phyloP scores from a whole-genome alignment of 2,797 vertebrate species.

The Mus minutoides region DNA sequence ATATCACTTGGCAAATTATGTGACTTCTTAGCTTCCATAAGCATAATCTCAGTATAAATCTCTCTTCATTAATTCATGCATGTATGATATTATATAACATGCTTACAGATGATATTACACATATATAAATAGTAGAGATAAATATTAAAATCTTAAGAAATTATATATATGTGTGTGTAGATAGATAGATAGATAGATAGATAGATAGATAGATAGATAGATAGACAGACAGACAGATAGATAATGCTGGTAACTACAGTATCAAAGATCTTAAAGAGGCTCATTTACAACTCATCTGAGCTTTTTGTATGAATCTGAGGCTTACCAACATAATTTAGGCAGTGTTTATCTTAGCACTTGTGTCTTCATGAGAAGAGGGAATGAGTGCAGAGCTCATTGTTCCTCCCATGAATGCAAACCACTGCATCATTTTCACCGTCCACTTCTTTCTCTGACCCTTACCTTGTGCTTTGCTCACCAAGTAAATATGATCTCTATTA shows the following conservation, averaged over 20 bases:
- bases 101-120: background rate
- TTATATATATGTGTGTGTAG: too few species aligned
- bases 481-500: too few species aligned
- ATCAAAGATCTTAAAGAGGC: background rate
- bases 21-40: background rate
- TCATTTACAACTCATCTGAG: background rate
- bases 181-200: too few species aligned
- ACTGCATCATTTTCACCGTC: background rate
- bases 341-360: background rate
- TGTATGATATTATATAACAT: background rate
- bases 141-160: background rate
- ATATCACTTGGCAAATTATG: background rate
- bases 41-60: background rate
- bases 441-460: background rate
- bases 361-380: background rate
- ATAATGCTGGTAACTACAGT: background rate
- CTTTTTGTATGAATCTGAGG: background rate
- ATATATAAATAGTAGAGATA: background rate
- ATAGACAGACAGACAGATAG: background rate
- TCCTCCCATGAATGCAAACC: background rate
- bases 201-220: too few species aligned
- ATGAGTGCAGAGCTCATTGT: background rate
- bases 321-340: background rate
- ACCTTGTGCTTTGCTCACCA: background rate
- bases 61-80: background rate